Evolutionary conservation across 2,797 vertebrate species (phyloP), one percentile per base, ranked within the genome.

Genomic region (Psittacula echo): DNA sequence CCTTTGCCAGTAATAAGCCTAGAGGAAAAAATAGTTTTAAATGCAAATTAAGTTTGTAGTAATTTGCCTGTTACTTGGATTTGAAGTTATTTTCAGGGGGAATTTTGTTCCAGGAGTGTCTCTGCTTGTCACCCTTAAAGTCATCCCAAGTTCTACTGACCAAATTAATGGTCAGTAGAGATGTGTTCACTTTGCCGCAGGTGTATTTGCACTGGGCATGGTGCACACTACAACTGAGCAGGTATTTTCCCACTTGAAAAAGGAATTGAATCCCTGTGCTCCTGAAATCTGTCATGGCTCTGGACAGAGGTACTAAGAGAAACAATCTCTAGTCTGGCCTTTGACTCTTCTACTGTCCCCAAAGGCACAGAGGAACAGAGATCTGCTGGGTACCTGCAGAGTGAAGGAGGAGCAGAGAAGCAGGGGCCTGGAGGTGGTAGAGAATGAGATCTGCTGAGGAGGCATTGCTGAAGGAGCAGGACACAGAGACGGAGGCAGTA

Each of bases 171-270:
- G 16, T 76, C n/a, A 26, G 10, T 48, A 29, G 32, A 68, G 64
- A 9, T n/a, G 32, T 20, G 22, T 53, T 78, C 17, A 13, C 54
- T 70, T 68, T 64, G 39, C 45, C 27, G 11, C 19, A 82, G 41
- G 23, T 48, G 19, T 17, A 6, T 81, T 56, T 94, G 60, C 5
- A 3, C 39, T 48, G 50, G 13, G 13, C 9, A 0, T 54, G 67
- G 32, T 0, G 0, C 18, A 12, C 41, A 5, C 41, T 65, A 9
- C 45, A 71, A 34, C 0, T 1, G 41, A 72, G 50, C 23, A n/a
- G 13, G 11, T 47, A 8, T 65, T 61, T 78, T 74, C 51, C 56
- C 17, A 15, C 56, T 24, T 37, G n/a, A 37, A 23, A 60, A 60
- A 71, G 64, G 26, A 64, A 18, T 17, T 71, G 37, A 70, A 50